Conservation (phyloP, 2,797 vertebrate species). For the Allobates femoralis region DNA sequence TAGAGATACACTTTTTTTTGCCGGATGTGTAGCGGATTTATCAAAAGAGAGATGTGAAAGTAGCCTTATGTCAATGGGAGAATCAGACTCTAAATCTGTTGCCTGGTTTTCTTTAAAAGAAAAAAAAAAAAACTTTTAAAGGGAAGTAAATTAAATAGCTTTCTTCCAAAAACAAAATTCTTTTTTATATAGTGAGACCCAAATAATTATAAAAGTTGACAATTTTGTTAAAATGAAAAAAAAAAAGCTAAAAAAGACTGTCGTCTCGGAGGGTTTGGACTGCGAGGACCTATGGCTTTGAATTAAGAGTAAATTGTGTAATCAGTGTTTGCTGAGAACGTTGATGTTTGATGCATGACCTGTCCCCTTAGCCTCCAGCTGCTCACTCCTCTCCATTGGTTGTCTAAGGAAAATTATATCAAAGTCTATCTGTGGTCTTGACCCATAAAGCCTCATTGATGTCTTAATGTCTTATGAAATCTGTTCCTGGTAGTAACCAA, state of each 20-base stretch:
- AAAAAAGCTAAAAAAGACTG: background rate
- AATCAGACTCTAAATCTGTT: background rate
- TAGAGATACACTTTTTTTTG: too few relatives aligned
- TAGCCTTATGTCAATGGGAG: too few relatives aligned
- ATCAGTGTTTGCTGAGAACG: slow-evolving; percentile 74
- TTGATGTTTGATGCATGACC: slow-evolving; percentile 72
- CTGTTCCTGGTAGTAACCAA: background rate
- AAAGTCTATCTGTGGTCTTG: slow-evolving; percentile 4
- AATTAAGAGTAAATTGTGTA: slow-evolving; percentile 72
- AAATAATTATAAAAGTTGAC: background rate
- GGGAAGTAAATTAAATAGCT: background rate
- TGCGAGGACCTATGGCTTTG: slow-evolving; percentile 70
- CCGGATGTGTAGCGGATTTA: too few relatives aligned
- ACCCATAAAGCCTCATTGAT: background rate
- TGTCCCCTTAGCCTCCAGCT: slow-evolving; percentile 55
- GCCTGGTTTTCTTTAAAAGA: background rate
- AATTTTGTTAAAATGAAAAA: background rate
- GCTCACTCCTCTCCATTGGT: background rate
- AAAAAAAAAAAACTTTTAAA: too few relatives aligned
- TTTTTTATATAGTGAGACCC: background rate
- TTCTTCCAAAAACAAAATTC: background rate
- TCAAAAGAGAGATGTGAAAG: too few relatives aligned
- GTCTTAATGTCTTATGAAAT: background rate
- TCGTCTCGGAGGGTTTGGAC: slow-evolving; percentile 2
- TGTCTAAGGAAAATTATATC: background rate